Evolutionary conservation across 2,113 vertebrate genomes (phyloP), one percentile per base, ranked within the genome.

Genomic region (Dendropsophus ebraccatus): DNA sequence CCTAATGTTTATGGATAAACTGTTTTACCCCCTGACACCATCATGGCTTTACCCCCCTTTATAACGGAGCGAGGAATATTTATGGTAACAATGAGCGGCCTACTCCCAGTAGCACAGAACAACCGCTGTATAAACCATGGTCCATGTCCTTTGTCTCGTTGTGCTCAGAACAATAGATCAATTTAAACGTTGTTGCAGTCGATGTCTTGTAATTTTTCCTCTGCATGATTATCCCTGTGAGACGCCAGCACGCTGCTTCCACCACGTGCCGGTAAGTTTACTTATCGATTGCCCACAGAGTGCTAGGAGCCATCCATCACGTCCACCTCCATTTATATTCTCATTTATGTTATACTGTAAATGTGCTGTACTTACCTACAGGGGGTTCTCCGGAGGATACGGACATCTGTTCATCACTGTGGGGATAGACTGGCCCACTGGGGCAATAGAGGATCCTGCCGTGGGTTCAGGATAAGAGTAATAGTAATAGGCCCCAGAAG

Each of bases 131-230:
- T 49, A 49, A 47, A 25, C 19, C 37, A 49, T 74, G 72, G 25
- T 16, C 19, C 37, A 49, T 74, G 72, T 74, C 72, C 72, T 16
- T 14, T 23, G 41, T 74, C 72, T 74, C 45, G n/a, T 41, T 58
- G 19, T 58, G 76, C 2, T 32, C 76, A 37, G 37, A 81, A 41
- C 58, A 65, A 47, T 58, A 81, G 78, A 81, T 81, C 37, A 62
- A 81, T 81, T 47, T 81, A 81, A 47, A 58, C 78, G 60, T 76
- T 81, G 37, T 47, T 81, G 78, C 58, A 58, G 35, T 47, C 78
- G n/a, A 81, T 65, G 54, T 62, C 56, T 80, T 60, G 54, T 77
- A 32, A 62, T 81, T 47, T 81, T 65, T 62, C 78, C 35, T 47
- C 41, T 28, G 58, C 23, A 47, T 32, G 25, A 80, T 45, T 80